phyloP scores from a whole-genome alignment of 2,888 invertebrate species.

The Trichopoda pennipes region DNA sequence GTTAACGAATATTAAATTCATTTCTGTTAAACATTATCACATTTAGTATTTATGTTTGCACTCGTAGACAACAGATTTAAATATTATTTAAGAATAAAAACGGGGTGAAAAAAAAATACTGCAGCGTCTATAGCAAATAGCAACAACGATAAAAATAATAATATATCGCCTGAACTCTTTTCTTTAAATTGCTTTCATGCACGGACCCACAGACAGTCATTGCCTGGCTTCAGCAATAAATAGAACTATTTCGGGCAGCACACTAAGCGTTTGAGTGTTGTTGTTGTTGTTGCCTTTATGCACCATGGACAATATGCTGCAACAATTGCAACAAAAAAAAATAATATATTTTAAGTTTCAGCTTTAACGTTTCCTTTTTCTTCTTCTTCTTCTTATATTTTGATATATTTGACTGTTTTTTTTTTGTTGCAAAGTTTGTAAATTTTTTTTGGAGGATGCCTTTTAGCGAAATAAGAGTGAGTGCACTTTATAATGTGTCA shows the following conservation, averaged over 20 bases:
- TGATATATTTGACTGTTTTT: conserved; percentile 58
- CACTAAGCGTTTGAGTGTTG: not conserved
- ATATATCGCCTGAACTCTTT: conserved; percentile 60
- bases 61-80: conserved; percentile 40
- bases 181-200: conserved; percentile 30
- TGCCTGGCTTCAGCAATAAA: conserved; percentile 25
- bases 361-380: conserved; percentile 9
- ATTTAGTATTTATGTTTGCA: conserved; percentile 3
- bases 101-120: conserved; percentile 16
- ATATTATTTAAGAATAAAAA: conserved; percentile 45
- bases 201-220: not conserved
- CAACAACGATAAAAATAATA: conserved; percentile 54
- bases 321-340: conserved; percentile 48
- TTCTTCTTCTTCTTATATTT: conserved; percentile 36
- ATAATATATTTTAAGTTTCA: conserved; percentile 44
- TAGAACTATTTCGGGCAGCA: conserved; percentile 36
- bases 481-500: conserved; percentile 4
- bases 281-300: conserved; percentile 5
- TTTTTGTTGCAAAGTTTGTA: conserved; percentile 30
- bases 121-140: not conserved
- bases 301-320: conserved; percentile 43
- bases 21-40: conserved; percentile 45
- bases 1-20: conserved; percentile 2
- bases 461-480: conserved; percentile 52
- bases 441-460: conserved; percentile 18